phyloP scores from a whole-genome alignment of 2,888 invertebrate genomes.

The Cryptocheilus praepositus region DNA sequence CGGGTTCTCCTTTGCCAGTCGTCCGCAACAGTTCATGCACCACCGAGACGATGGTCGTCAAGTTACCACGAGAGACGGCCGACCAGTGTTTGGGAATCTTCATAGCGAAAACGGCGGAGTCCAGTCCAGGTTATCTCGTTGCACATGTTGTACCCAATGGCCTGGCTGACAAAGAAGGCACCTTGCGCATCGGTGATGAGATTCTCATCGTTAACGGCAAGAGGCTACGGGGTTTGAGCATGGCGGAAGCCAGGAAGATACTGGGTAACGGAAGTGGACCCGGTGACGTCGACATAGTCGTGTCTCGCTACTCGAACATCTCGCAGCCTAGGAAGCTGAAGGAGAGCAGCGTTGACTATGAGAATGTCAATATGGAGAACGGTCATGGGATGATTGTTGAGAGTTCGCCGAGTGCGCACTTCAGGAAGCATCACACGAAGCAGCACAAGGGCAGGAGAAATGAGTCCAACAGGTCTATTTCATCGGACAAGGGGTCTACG shows the following conservation, averaged over 20 bases:
- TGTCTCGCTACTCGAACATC: constrained; percentile 75
- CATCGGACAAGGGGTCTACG: constrained; percentile 58
- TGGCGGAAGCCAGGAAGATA: constrained; percentile 82
- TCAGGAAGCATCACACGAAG: constrained; percentile 66
- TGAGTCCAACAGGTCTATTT: constrained; percentile 61
- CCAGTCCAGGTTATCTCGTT: constrained; percentile 79
- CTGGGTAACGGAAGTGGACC: constrained; percentile 78
- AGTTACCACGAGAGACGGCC: constrained; percentile 77
- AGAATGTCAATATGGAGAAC: constrained; percentile 77
- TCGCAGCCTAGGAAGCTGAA: constrained; percentile 74
- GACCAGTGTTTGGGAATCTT: constrained; percentile 84
- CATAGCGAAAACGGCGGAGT: constrained; percentile 80
- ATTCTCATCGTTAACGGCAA: constrained; percentile 84
- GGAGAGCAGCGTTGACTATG: constrained; percentile 84
- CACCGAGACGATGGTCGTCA: constrained; percentile 75
- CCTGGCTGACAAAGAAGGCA: constrained; percentile 82
- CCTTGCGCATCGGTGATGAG: constrained; percentile 83
- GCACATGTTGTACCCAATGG: constrained; percentile 84
- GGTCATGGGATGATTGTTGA: constrained; percentile 76
- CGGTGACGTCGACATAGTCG: constrained; percentile 81
- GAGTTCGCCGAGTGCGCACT: constrained; percentile 74
- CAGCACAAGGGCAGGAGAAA: constrained; percentile 58
- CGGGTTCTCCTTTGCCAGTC: constrained; percentile 45
- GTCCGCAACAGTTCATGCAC: constrained; percentile 61
- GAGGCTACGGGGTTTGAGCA: constrained; percentile 80